Evolutionary conservation across 1,140 invertebrate species (phyloP).

Genomic region (Aphelinus atriplicis): DNA sequence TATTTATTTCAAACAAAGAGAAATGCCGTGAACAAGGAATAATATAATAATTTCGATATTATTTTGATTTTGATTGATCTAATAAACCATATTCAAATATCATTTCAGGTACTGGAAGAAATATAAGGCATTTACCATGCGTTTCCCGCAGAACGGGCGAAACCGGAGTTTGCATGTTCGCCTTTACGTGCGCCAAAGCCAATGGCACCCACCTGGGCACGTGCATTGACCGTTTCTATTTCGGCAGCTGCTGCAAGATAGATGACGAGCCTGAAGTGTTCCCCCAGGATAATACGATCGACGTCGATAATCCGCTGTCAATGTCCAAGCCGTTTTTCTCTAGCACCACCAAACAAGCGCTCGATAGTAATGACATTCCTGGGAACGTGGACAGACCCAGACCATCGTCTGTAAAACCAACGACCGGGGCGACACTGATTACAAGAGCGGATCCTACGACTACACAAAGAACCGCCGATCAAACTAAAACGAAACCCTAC

Average conservation of each 20-base stretch:
- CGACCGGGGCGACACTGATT: not conserved
- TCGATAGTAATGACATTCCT: conserved; percentile 62
- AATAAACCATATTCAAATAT: no score
- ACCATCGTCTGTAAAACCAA: conserved; percentile 43
- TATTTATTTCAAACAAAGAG: no score
- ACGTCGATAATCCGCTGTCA: conserved; percentile 55
- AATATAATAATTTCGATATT: no score
- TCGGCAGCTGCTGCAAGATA: conserved; percentile 88
- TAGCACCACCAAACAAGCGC: conserved; percentile 43
- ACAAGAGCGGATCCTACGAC: not conserved
- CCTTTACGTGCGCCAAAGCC: conserved; percentile 89
- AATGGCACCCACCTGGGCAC: conserved; percentile 91
- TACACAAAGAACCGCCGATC: not conserved
- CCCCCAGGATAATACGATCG: conserved; percentile 64
- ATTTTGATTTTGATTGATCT: no score
- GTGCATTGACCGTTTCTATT: conserved; percentile 92
- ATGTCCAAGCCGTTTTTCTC: conserved; percentile 51
- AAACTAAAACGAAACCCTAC: conserved; percentile 33
- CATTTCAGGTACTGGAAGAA: conserved; percentile 77
- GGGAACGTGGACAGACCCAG: conserved; percentile 58
- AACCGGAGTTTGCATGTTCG: conserved; percentile 92
- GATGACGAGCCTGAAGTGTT: conserved; percentile 61
- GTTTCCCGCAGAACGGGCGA: conserved; percentile 81
- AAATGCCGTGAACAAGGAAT: no score
- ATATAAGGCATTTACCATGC: conserved; percentile 88